These are phyloP conservation scores for Chionomys nivalis DNA, from an alignment of 2,113 vertebrate species.

Conservation along the genomic window DNA sequence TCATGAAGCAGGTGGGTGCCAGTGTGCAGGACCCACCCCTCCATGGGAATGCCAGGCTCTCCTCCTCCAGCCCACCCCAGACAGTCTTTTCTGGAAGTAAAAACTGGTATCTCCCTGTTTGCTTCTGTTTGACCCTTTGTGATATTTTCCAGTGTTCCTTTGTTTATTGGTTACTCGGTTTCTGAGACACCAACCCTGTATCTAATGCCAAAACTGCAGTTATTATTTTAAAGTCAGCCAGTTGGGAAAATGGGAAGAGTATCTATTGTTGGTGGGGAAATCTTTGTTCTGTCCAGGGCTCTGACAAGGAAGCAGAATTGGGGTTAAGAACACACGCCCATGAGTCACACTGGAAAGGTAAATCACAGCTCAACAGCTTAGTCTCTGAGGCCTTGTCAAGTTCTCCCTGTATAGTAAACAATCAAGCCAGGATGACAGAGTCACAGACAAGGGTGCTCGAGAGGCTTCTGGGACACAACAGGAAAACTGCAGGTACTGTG, in stretches of 20 bases:
- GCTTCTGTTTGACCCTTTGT: neutral
- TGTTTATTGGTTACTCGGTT: neutral
- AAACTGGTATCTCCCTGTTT: neutral
- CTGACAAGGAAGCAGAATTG: neutral
- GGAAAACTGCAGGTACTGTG: neutral
- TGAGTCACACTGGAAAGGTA: accelerated
- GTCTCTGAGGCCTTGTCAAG: neutral
- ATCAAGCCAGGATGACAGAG: neutral
- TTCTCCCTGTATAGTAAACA: neutral
- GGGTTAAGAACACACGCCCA: neutral
- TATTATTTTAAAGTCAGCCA: neutral
- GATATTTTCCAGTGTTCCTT: neutral
- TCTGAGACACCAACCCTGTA: constrained; percentile 13
- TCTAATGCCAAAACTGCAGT: neutral
- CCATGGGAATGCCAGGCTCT: accelerated
- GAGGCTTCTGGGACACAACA: neutral
- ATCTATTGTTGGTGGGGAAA: neutral
- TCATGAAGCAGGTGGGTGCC: too few relatives aligned
- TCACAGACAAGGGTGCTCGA: neutral
- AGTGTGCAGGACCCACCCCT: too few relatives aligned
- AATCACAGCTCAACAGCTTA: neutral
- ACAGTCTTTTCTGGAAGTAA: neutral
- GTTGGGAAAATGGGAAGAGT: neutral
- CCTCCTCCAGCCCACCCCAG: neutral
- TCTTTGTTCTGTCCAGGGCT: neutral